These are phyloP conservation scores for Rhea pennata DNA, from an alignment of 2,113 vertebrate genomes.

Conservation along the genomic window DNA sequence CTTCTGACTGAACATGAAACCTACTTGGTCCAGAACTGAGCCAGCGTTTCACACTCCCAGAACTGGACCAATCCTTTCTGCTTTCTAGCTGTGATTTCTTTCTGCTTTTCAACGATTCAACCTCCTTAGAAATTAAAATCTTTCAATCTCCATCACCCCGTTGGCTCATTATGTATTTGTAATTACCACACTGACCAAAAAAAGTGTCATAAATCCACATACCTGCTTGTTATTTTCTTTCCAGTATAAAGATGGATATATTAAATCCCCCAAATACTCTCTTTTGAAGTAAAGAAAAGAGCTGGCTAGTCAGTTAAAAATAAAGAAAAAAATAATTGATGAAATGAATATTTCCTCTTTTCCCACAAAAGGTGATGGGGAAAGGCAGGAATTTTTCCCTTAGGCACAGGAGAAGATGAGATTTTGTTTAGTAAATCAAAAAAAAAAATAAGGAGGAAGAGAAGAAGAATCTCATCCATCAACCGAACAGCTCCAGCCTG, in stretches of 20 bases:
- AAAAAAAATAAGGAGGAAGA: background rate
- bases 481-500: background rate
- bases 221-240: slow-evolving; percentile 52
- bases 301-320: background rate
- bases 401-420: background rate
- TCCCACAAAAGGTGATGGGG: background rate
- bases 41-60: background rate
- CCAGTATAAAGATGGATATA: background rate
- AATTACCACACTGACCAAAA: background rate
- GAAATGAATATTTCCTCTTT: background rate
- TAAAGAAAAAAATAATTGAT: fast-evolving
- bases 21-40: background rate
- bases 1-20: background rate
- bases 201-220: slow-evolving; percentile 23
- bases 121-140: background rate
- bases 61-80: background rate
- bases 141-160: fast-evolving
- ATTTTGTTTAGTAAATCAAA: background rate
- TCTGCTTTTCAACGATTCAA: background rate
- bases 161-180: background rate
- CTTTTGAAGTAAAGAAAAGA: background rate
- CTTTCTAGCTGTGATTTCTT: background rate
- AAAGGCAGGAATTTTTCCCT: background rate
- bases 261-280: background rate
- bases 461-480: slow-evolving; percentile 23